A percentile compares a stretch with the other conserved stretches of the same genome.
Conservation (phyloP, 92 coral and sea anemone genomes). For the Bergia puertoricense region DNA sequence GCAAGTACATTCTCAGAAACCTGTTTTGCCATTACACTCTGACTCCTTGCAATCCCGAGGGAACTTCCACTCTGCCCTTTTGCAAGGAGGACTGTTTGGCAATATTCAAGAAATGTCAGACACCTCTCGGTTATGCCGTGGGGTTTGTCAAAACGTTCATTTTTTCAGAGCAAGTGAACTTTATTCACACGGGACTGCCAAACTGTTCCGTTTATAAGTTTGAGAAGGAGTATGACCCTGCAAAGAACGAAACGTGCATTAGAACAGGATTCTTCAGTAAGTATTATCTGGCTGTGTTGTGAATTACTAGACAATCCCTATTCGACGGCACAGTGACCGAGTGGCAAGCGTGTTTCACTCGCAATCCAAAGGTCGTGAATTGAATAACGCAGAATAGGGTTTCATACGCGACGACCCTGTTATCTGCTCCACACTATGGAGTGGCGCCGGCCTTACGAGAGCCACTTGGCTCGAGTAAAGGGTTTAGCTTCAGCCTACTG, state of each 20-base stretch:
- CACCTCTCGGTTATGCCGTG: conserved; percentile 49
- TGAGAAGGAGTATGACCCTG: conserved; percentile 41
- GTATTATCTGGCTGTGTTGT: conserved; percentile 17
- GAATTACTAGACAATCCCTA: too few relatives aligned
- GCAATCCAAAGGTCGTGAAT: too few relatives aligned
- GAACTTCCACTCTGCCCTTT: conserved; percentile 52
- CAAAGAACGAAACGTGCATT: conserved; percentile 64
- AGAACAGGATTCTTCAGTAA: conserved; percentile 81
- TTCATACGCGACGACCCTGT: too few relatives aligned
- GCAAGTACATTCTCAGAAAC: conserved; percentile 60
- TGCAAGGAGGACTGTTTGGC: conserved; percentile 85
- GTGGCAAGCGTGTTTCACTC: too few relatives aligned
- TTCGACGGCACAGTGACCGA: too few relatives aligned
- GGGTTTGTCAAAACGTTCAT: conserved; percentile 70
- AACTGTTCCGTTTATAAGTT: conserved; percentile 67
- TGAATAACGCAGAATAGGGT: too few relatives aligned
- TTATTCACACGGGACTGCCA: conserved; percentile 76
- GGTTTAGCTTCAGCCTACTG: too few relatives aligned
- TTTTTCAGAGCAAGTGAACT: conserved; percentile 47
- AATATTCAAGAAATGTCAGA: conserved; percentile 70
- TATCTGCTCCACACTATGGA: too few relatives aligned
- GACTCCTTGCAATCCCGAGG: conserved; percentile 78
- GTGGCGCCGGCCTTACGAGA: too few relatives aligned
- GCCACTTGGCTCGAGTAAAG: too few relatives aligned
- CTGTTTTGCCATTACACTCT: conserved; percentile 87